Evolutionary conservation across 2,888 invertebrate genomes (phyloP), one percentile per base, ranked within the genome.

Genomic region (Ormyrus nitidulus): DNA sequence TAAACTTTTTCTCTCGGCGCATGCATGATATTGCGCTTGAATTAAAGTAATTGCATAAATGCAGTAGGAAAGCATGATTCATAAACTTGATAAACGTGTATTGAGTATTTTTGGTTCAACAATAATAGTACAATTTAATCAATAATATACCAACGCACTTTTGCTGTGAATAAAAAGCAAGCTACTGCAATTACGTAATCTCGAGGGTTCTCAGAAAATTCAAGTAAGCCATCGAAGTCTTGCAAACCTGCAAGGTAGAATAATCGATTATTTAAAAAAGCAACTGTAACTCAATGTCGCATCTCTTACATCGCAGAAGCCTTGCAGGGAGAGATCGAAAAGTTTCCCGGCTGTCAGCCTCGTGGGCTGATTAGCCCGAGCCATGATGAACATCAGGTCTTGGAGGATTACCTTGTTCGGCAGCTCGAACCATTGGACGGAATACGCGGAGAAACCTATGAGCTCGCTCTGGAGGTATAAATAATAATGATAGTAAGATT

Each of bases 281-380:
- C 4, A 34, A 34, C 34, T 0, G 2, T 2, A 34, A 34, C 4
- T 4, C 34, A 34, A 34, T 34, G 0, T 34, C 34, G 6, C 80
- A 48, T 49, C 58, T 79, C 85, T 82, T 69, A 88, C 88, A 3
- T 86, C 86, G 65, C 86, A 86, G 72, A 88, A 88, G 78, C 87
- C 86, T 82, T 85, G 85, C 5, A 88, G 82, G 0, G 88, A 88
- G 3, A 88, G 74, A 72, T 89, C 87, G 74, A 87, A 86, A 56
- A 89, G 84, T 84, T 89, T 89, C 48, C 87, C 88, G 7, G 88
- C 88, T 13, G 88, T 87, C 46, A 89, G 81, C 65, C 83, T 85
- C 5, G 86, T 84, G 4, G 88, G 88, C 76, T 85, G 86, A 77
- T 85, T 85, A 6, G 87, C 84, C 83, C 86, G 84, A 19, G 85